A percentile compares a stretch with the other conserved stretches of the same genome.
These are phyloP conservation scores for Apocheima hispidaria DNA, from an alignment of 2,888 invertebrate species.

Conservation along the genomic window DNA sequence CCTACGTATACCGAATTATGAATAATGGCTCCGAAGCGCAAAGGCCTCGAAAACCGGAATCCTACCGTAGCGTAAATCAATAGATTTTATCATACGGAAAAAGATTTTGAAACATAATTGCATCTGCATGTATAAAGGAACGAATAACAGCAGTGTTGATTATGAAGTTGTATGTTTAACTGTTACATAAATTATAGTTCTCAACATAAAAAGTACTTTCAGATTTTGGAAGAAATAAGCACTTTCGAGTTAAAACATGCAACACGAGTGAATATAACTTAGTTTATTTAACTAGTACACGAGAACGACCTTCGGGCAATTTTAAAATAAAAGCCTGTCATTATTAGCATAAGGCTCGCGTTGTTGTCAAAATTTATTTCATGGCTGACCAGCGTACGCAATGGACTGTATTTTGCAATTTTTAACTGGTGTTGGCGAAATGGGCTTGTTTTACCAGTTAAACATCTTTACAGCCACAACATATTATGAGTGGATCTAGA, in stretches of 20 bases:
- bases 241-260: neutral
- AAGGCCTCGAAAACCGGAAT: conserved; percentile 16
- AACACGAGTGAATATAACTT: neutral
- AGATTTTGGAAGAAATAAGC: neutral
- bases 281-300: conserved; percentile 6
- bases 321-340: conserved; percentile 25
- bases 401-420: conserved; percentile 52
- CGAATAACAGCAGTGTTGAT: neutral
- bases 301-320: conserved; percentile 13
- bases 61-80: neutral
- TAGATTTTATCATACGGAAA: conserved; percentile 8
- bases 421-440: conserved; percentile 42
- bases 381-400: conserved; percentile 55
- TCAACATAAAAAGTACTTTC: neutral
- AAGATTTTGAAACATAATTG: too few species aligned
- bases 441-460: conserved; percentile 12
- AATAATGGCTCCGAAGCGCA: neutral
- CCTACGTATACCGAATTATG: conserved; percentile 6
- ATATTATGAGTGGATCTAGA: neutral
- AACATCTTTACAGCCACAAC: neutral
- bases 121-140: too few species aligned
- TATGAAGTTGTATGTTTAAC: neutral
- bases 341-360: conserved; percentile 28
- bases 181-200: neutral
- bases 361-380: conserved; percentile 51